A percentile compares a stretch with the other conserved stretches of the same genome.
Evolutionary conservation across 2,888 invertebrate genomes (phyloP).

Genomic region (Mayetiola destructor): DNA sequence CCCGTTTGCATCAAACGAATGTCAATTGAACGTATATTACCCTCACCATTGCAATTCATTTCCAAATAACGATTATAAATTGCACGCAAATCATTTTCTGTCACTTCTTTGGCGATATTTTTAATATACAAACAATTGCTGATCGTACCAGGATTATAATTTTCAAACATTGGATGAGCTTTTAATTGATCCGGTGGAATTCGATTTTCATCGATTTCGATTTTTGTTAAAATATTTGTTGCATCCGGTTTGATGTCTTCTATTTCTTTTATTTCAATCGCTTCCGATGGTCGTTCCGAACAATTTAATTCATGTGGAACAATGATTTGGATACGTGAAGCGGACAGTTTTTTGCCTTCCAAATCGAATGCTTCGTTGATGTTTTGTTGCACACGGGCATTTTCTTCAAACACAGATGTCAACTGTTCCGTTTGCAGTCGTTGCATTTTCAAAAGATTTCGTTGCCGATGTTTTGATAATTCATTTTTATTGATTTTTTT

Average conservation of each 20-base stretch:
- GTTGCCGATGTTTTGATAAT: neutral
- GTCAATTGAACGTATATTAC: slow-evolving; percentile 37
- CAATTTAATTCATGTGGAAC: neutral
- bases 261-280: neutral
- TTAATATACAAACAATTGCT: slow-evolving; percentile 82
- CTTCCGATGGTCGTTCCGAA: neutral
- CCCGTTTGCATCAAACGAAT: slow-evolving; percentile 85
- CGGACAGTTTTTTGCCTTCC: neutral
- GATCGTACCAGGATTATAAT: slow-evolving; percentile 68
- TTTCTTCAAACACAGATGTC: neutral
- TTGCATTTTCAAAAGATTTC: neutral
- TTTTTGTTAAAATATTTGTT: slow-evolving; percentile 39
- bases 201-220: slow-evolving; percentile 51
- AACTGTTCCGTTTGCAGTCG: neutral
- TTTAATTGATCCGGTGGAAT: slow-evolving; percentile 57
- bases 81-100: slow-evolving; percentile 55
- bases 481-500: slow-evolving; percentile 14
- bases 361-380: neutral
- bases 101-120: slow-evolving; percentile 70
- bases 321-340: neutral
- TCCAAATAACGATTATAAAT: slow-evolving; percentile 57
- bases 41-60: slow-evolving; percentile 28
- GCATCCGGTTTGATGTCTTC: slow-evolving; percentile 19
- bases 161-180: slow-evolving; percentile 65
- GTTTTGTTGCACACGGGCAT: neutral